Base-by-base conservation (phyloP, 2,797 vertebrate species). In the Syngnathus acus region DNA sequence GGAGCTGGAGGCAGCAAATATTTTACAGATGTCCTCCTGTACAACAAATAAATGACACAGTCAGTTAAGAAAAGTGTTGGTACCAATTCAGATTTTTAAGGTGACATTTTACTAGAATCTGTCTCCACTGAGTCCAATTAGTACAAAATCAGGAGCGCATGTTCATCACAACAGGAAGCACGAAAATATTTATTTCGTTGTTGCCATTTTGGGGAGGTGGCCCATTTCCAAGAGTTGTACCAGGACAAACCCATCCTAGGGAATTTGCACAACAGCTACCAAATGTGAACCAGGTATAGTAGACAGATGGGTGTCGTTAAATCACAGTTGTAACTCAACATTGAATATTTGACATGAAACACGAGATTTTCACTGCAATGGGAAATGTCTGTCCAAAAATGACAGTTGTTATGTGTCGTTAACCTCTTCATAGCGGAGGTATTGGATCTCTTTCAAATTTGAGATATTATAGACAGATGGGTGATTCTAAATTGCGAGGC, bases 1-100 rank as follows among this genome's bases (percentile, higher is more conserved):
- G 38, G 65, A 75, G 72, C 65, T 68, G 70, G 75, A 68, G 79
- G 69, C 63, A 70, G 69, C 70, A 82, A 77, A 81, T 77, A 70
- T 32, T 63, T 68, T 47, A 47, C 45, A 47, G 45, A 47, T 17
- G 42, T 43, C 42, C 42, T 43, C 9, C 9, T 43, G 40, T 42
- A 43, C 42, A 43, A 43, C 42, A 43, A 43, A 9, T 11, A 43
- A 43, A 9, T 47, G 45, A 43, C 42, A 43, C 42, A 1, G 42
- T 13, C 11, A 13, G 45, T 17, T 1, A 16, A 47, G 6, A 47
- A 17, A 47, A 47, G 16, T 5, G 6, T 47, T 47, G 5, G 45
- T 17, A 17, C 16, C 45, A 17, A 47, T 43, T 13, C 11, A 43
- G 13, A 3, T 43, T 43, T 19, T 43, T 19, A 48, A 16, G 17